Percentiles rank a stretch among this genome's conserved stretches.
Evolutionary conservation across 92 coral and sea anemone genomes (phyloP).

Genomic region (Epizoanthus fatuus): DNA sequence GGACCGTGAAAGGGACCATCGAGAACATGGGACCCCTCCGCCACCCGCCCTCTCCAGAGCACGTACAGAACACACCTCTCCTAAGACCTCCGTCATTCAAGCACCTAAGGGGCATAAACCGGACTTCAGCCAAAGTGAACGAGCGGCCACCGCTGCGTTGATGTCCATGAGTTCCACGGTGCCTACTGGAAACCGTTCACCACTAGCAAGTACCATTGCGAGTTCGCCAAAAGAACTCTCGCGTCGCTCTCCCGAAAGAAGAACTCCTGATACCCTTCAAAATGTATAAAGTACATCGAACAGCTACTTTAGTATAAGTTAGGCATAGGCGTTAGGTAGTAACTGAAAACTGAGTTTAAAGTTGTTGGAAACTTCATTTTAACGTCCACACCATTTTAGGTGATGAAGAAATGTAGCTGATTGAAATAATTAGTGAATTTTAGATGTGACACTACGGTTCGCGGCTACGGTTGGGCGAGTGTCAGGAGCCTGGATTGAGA

Average conservation of each 20-base stretch:
- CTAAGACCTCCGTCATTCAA: conserved; percentile 59
- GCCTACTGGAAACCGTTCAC: conserved; percentile 17
- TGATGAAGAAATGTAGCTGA: too few relatives aligned
- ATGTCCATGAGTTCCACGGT: conserved; percentile 81
- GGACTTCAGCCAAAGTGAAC: conserved; percentile 77
- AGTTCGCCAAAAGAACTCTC: conserved; percentile 25
- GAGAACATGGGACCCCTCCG: conserved; percentile 48
- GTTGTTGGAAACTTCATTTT: too few relatives aligned
- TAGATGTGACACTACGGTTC: too few relatives aligned
- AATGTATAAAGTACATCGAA: conserved; percentile 1
- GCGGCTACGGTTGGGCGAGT: too few relatives aligned
- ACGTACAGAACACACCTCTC: conserved; percentile 42
- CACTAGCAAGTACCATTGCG: conserved; percentile 2
- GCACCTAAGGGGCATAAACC: conserved; percentile 67
- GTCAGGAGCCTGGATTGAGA: too few relatives aligned
- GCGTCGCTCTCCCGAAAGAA: conserved; percentile 18
- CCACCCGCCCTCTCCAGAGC: conserved; percentile 21
- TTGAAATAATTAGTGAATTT: too few relatives aligned
- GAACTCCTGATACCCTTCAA: conserved; percentile 30
- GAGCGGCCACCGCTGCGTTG: conserved; percentile 87
- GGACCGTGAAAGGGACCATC: conserved; percentile 52
- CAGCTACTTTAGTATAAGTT: too few relatives aligned
- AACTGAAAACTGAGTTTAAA: too few relatives aligned
- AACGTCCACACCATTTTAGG: too few relatives aligned
- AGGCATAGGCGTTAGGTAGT: too few relatives aligned